Conservation (phyloP, 2,888 invertebrate genomes). For the Escarpia spicata region DNA sequence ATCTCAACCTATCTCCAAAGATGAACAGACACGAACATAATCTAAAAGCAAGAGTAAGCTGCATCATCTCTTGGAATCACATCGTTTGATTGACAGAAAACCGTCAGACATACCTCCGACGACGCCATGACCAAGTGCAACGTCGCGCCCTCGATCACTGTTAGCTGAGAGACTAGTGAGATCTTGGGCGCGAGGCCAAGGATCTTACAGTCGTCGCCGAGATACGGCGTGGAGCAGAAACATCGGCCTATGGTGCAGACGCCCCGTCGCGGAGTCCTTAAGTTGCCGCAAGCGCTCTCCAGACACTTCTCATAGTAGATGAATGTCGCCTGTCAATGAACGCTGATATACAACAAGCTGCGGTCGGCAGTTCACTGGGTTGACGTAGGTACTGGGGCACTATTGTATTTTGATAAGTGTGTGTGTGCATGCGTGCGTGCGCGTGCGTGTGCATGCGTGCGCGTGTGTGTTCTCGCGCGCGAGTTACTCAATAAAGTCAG, state of each 20-base stretch:
- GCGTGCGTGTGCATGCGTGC: no score
- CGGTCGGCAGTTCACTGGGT: no score
- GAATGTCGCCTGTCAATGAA: conserved; percentile 35
- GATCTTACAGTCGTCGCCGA: conserved; percentile 42
- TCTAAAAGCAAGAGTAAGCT: no score
- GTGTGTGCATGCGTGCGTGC: no score
- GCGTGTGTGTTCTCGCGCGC: no score
- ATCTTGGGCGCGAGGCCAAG: background rate
- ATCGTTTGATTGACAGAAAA: no score
- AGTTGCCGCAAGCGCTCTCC: conserved; percentile 41
- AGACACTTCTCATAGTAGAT: conserved; percentile 42
- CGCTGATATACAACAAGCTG: background rate
- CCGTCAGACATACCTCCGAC: background rate
- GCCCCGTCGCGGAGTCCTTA: conserved; percentile 39
- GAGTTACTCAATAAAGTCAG: no score
- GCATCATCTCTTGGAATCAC: no score
- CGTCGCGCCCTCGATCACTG: background rate
- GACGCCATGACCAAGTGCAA: background rate
- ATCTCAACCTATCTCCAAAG: no score
- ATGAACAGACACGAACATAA: no score
- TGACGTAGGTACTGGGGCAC: no score
- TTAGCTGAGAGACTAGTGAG: background rate
- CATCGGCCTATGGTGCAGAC: conserved; percentile 45
- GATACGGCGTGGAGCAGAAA: conserved; percentile 45
- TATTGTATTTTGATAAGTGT: background rate